Evolutionary conservation across 92 coral and sea anemone species (phyloP), one percentile per base, ranked within the genome.

Genomic region (Porites evermanni): DNA sequence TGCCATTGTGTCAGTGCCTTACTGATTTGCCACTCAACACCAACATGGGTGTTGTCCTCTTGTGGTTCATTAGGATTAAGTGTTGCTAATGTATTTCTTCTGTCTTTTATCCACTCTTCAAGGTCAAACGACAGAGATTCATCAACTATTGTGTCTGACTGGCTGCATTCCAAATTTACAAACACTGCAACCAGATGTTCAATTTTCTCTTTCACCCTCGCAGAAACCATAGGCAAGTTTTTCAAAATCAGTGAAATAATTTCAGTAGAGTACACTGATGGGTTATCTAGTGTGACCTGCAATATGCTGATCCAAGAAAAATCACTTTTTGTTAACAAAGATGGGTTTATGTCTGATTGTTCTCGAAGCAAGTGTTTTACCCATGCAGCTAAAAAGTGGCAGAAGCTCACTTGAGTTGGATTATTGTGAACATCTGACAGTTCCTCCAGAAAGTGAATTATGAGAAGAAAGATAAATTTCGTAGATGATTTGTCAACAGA

Each of bases 281-380:
- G 95, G 50, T 84, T 90, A 52, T 72, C 67, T 8, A 97, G 88
- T 23, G 84, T 73, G 10, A 82, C 74, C 79, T 95, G 96, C 38
- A 97, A 82, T 64, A 97, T 21, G 18, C 86, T 44, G 17, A 74
- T 32, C 98, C 96, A 95, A 24, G 92, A 85, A 72, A 90, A 64
- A 21, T 87, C 77, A 13, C 87, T 77, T 32, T 80, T 56, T 13
- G 86, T 82, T 7, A 74, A 59, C 78, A 93, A 5, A 77, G 72
- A n/a, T 52, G 54, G 68, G 38, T 72, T 53, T 56, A 54, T 56
- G 53, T 68, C 32, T 58, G 70, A 71, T 68, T 75, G 53, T 13
- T 3, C 32, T 66, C 24, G 56, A 63, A 90, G 38, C 21, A 90
- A n/a, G 21, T 59, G 56, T 8, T 73, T 76, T 21, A 90, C 21